A percentile compares a stretch with the other conserved stretches of the same genome.
Conservation (phyloP, 2,113 vertebrate genomes). For the Chloropsis cyanopogon region DNA sequence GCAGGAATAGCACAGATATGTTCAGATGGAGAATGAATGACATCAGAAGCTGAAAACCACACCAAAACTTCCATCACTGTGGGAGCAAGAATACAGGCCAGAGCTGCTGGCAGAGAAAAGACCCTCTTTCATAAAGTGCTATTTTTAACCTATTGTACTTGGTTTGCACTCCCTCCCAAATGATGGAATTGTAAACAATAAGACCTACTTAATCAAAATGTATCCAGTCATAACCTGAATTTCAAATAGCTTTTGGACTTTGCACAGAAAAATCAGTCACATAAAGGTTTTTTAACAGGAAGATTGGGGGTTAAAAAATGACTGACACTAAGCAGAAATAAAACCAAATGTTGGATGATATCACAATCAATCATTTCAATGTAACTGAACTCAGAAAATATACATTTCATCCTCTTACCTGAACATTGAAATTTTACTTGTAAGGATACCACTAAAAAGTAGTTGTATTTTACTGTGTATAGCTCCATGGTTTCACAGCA, state of each 20-base stretch:
- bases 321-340: background rate
- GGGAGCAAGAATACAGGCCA: background rate
- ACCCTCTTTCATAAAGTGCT: background rate
- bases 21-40: background rate
- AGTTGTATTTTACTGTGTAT: background rate
- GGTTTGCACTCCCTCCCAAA: background rate
- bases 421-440: background rate
- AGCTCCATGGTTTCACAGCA: background rate
- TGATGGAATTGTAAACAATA: background rate
- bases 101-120: background rate
- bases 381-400: background rate
- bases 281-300: background rate
- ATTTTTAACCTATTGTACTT: background rate
- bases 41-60: background rate
- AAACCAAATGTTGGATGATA: background rate
- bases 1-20: background rate
- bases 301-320: background rate
- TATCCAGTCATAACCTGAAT: background rate
- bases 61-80: background rate
- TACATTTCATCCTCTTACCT: background rate
- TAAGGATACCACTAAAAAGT: background rate
- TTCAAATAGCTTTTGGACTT: background rate
- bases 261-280: background rate
- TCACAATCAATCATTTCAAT: background rate
- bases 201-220: background rate